phyloP scores from a whole-genome alignment of 1,140 invertebrate genomes.

The Hylaeus anthracinus region DNA sequence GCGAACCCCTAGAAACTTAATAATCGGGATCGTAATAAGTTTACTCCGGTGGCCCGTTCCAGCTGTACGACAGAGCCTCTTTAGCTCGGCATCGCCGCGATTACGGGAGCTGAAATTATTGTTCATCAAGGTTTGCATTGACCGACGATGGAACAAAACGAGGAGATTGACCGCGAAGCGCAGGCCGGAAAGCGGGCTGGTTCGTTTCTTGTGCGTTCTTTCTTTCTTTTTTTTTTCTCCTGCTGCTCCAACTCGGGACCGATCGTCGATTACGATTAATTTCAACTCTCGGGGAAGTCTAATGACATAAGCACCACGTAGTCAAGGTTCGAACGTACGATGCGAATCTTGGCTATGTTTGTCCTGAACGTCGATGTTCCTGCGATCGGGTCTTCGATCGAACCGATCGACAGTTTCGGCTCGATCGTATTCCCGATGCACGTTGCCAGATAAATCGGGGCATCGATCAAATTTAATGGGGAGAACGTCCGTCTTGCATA shows the following conservation, averaged over 20 bases:
- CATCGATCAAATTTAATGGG: no score
- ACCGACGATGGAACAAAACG: constrained; percentile 52
- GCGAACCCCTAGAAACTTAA: background rate
- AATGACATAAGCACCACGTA: constrained; percentile 21
- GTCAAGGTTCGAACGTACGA: background rate
- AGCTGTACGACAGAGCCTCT: constrained; percentile 45
- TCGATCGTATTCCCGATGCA: no score
- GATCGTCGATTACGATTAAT: constrained; percentile 20
- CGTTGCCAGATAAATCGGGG: no score
- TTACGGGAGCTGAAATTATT: constrained; percentile 66
- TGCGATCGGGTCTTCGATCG: background rate
- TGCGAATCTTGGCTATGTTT: background rate
- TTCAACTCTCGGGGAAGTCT: constrained; percentile 3
- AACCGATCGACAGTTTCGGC: no score
- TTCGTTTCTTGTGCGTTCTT: background rate
- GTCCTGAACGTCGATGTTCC: background rate
- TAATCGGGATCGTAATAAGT: background rate
- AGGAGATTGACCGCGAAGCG: constrained; percentile 16
- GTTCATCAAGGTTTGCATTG: constrained; percentile 53
- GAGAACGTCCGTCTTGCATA: no score
- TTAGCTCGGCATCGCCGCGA: constrained; percentile 51
- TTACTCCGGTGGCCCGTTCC: constrained; percentile 19
- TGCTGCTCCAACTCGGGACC: background rate
- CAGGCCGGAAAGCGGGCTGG: background rate
- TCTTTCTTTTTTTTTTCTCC: background rate